A percentile compares a stretch with the other conserved stretches of the same genome.
Evolutionary conservation across 2,888 invertebrate genomes (phyloP).

Genomic region (Cabera pusaria): DNA sequence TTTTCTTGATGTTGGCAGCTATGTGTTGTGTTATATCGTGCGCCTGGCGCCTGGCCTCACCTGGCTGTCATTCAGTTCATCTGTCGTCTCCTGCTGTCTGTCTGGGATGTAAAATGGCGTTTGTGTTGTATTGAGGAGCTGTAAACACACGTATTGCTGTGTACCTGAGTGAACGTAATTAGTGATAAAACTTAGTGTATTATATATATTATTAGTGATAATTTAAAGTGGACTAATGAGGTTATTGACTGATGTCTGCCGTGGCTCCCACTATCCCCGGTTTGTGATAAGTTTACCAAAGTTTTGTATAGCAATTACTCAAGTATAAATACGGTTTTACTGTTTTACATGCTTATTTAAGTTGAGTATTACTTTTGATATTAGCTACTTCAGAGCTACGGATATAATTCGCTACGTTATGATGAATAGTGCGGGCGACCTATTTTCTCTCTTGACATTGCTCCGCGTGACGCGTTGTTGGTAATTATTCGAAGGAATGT

Average conservation of each 20-base stretch:
- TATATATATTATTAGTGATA: conserved; percentile 52
- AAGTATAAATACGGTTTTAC: too few relatives aligned
- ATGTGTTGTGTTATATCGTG: too few relatives aligned
- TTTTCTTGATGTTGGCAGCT: conserved; percentile 2
- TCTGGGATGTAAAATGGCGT: conserved; percentile 69
- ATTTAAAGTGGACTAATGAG: conserved; percentile 74
- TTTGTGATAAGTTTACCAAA: conserved; percentile 46
- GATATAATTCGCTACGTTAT: conserved; percentile 6
- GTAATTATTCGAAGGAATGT: conserved; percentile 38
- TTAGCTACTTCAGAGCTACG: too few relatives aligned
- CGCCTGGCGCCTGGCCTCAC: too few relatives aligned
- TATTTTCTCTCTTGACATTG: conserved; percentile 74
- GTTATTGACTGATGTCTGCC: conserved; percentile 82
- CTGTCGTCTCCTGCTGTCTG: neutral
- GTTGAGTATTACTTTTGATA: too few relatives aligned
- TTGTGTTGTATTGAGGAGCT: conserved; percentile 68
- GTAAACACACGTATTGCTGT: conserved; percentile 66
- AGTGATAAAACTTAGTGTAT: conserved; percentile 31
- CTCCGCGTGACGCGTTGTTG: conserved; percentile 75
- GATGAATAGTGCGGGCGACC: conserved; percentile 47
- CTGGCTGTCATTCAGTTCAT: conserved; percentile 17
- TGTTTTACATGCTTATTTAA: too few relatives aligned
- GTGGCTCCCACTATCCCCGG: conserved; percentile 82
- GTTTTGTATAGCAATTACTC: conserved; percentile 4
- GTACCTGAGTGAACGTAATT: conserved; percentile 37